Percentiles rank a stretch among this genome's conserved stretches.
Conservation (phyloP, 2,888 invertebrate species). For the Apamea epomidion region DNA sequence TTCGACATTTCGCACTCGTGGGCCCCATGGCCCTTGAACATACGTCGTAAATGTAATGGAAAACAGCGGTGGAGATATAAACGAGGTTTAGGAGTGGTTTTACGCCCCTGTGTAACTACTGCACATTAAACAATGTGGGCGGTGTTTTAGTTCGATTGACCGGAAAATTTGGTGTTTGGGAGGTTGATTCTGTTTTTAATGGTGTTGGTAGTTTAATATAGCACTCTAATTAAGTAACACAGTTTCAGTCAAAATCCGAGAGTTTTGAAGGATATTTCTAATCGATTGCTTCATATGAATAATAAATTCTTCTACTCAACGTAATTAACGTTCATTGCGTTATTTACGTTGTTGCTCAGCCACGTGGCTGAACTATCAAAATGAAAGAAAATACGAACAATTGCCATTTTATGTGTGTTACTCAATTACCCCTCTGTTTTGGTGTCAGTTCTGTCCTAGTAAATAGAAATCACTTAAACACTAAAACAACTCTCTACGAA, state of each 20-base stretch:
- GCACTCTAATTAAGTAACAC: too few species aligned
- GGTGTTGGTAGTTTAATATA: too few species aligned
- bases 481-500: not conserved
- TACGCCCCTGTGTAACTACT: conserved; percentile 48
- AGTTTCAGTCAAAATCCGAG: not conserved
- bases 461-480: not conserved
- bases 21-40: conserved; percentile 58
- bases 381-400: not conserved
- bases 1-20: conserved; percentile 74
- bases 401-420: not conserved
- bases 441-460: not conserved
- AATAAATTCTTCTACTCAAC: too few species aligned
- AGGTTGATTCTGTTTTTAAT: not conserved
- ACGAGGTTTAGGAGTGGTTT: conserved; percentile 55
- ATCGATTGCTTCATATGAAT: not conserved
- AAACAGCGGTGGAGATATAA: conserved; percentile 70
- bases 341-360: too few species aligned
- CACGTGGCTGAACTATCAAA: not conserved
- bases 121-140: conserved; percentile 50
- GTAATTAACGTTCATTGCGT: too few species aligned
- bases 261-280: not conserved
- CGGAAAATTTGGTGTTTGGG: conserved; percentile 52
- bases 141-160: conserved; percentile 56
- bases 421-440: not conserved
- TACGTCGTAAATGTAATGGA: conserved; percentile 75